Conservation (phyloP, 2,888 invertebrate genomes). For the Caenorhabditis sp. region DNA sequence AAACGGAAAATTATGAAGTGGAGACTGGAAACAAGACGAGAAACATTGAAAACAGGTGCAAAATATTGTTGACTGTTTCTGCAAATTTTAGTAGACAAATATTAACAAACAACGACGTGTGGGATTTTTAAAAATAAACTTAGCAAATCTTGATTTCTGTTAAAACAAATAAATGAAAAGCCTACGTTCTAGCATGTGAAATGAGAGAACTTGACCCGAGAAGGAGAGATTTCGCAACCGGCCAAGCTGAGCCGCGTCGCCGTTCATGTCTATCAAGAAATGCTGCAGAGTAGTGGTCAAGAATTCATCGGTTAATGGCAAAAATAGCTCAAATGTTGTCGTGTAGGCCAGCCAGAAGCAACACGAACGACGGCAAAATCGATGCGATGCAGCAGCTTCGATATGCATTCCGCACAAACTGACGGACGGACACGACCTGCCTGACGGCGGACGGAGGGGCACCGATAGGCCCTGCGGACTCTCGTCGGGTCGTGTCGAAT, state of each 20-base stretch:
- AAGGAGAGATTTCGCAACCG: no score
- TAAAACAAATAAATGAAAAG: constrained; percentile 1
- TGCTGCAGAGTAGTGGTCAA: constrained; percentile 3
- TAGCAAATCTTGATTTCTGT: no score
- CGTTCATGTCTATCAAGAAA: not conserved
- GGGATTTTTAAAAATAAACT: not conserved
- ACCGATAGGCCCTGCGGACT: constrained; percentile 22
- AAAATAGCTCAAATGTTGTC: constrained; percentile 26
- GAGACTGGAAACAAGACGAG: no score
- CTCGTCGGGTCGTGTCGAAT: constrained; percentile 24
- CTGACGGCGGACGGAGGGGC: constrained; percentile 33
- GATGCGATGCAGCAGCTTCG: constrained; percentile 57
- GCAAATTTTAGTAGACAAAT: no score
- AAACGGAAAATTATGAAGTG: no score
- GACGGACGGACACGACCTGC: constrained; percentile 13
- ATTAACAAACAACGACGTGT: no score
- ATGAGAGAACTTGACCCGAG: not conserved
- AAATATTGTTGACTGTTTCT: no score
- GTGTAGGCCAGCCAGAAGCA: not conserved
- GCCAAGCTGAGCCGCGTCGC: no score
- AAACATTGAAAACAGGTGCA: no score
- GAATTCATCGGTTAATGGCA: constrained; percentile 29
- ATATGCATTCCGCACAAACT: constrained; percentile 51
- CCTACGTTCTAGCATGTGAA: constrained; percentile 14
- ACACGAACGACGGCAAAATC: constrained; percentile 47